phyloP scores from a whole-genome alignment of 2,888 invertebrate species.

The Cosmia trapezina region DNA sequence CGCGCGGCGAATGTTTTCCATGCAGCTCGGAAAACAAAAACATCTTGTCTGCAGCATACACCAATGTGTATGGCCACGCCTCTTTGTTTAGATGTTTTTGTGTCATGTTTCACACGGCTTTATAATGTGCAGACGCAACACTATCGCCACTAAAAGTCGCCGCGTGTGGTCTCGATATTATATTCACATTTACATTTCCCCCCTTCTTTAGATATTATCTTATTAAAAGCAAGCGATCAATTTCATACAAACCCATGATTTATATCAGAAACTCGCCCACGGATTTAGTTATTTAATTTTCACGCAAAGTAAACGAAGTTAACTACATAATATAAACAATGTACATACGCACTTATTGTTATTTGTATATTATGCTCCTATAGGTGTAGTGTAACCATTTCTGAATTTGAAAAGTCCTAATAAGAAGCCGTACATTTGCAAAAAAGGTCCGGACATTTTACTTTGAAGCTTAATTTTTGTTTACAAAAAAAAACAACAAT shows the following conservation, averaged over 20 bases:
- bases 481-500: too few species aligned
- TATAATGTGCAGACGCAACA: not conserved
- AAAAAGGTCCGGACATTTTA: too few species aligned
- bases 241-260: conserved; percentile 43
- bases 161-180: not conserved
- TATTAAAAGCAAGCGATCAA: conserved; percentile 32
- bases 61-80: too few species aligned
- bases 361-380: not conserved
- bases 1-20: too few species aligned
- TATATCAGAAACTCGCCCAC: conserved; percentile 22
- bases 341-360: not conserved
- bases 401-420: too few species aligned
- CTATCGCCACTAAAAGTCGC: conserved; percentile 12
- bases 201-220: not conserved
- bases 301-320: conserved; percentile 13
- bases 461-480: too few species aligned
- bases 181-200: not conserved
- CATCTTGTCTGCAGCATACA: too few species aligned
- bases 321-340: not conserved
- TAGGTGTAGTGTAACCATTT: not conserved
- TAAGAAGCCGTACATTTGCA: too few species aligned
- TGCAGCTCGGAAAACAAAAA: too few species aligned
- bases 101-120: too few species aligned
- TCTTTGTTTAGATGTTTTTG: too few species aligned
- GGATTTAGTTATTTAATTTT: conserved; percentile 38